Evolutionary conservation across 2,888 invertebrate genomes (phyloP).

Genomic region (Campaea margaritaria): DNA sequence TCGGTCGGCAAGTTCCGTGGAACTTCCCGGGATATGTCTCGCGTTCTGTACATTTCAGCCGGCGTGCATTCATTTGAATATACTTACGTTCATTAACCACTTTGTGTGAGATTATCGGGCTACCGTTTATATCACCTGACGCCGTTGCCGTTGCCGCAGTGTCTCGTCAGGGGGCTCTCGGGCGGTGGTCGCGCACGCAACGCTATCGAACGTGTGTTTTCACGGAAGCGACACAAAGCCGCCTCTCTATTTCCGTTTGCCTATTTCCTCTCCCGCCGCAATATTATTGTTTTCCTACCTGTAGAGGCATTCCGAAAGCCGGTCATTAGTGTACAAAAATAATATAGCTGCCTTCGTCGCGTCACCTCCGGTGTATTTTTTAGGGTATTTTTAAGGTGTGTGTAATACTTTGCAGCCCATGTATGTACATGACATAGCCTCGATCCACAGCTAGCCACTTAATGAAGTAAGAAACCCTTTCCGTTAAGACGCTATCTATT

Average conservation of each 20-base stretch:
- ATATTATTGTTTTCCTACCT: slow-evolving; percentile 3
- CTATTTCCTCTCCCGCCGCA: background rate
- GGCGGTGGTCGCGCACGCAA: background rate
- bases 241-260: slow-evolving; percentile 1
- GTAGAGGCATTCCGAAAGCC: background rate
- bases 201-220: background rate
- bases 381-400: background rate
- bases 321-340: background rate
- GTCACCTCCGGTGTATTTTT: background rate
- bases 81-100: background rate
- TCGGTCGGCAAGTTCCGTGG: background rate
- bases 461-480: background rate
- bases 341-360: background rate
- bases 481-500: background rate
- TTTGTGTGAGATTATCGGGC: no score
- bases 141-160: no score
- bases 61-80: background rate
- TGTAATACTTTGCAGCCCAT: no score
- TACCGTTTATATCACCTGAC: no score
- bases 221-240: slow-evolving; percentile 4
- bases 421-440: background rate
- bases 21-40: background rate
- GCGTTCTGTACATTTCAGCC: background rate
- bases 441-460: background rate
- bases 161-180: background rate